Conservation (phyloP, 2,797 vertebrate genomes). For the Nothura maculosa region DNA sequence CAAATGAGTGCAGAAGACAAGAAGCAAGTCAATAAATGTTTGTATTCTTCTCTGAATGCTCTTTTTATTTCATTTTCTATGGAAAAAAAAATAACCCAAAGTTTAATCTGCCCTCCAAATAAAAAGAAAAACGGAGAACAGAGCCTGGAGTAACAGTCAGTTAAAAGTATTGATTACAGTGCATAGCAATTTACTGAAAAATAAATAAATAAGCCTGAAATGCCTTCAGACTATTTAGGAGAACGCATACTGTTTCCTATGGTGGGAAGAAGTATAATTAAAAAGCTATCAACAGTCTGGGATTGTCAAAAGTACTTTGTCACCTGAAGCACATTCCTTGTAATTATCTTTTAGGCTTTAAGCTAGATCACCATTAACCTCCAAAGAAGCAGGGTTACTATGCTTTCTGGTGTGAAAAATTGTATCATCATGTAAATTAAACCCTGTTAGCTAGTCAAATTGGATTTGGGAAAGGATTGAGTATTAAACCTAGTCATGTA, state of each 20-base stretch:
- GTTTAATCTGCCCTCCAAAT: constrained; percentile 50
- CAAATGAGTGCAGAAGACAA: constrained; percentile 66
- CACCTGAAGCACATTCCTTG: constrained; percentile 79
- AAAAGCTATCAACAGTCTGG: constrained; percentile 78
- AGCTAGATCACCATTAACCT: constrained; percentile 83
- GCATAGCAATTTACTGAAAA: constrained; percentile 67
- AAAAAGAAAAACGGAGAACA: neutral
- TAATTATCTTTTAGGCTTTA: constrained; percentile 82
- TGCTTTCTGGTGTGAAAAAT: constrained; percentile 83
- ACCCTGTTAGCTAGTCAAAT: constrained; percentile 79
- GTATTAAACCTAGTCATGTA: constrained; percentile 77
- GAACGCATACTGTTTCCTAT: constrained; percentile 51
- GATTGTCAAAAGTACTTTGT: constrained; percentile 81
- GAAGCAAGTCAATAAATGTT: constrained; percentile 71
- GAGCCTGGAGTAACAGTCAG: constrained; percentile 30
- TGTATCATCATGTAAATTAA: constrained; percentile 82
- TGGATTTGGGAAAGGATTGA: constrained; percentile 79
- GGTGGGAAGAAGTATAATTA: constrained; percentile 78
- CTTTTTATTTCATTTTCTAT: constrained; percentile 46
- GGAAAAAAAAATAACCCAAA: neutral
- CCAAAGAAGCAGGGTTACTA: constrained; percentile 77
- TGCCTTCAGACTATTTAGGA: constrained; percentile 67
- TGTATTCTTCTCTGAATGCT: constrained; percentile 62
- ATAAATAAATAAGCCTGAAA: constrained; percentile 60
- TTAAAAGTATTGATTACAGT: constrained; percentile 76